Evolutionary conservation across 1,140 invertebrate species (phyloP), one percentile per base, ranked within the genome.

Genomic region (Sitophilus oryzae): DNA sequence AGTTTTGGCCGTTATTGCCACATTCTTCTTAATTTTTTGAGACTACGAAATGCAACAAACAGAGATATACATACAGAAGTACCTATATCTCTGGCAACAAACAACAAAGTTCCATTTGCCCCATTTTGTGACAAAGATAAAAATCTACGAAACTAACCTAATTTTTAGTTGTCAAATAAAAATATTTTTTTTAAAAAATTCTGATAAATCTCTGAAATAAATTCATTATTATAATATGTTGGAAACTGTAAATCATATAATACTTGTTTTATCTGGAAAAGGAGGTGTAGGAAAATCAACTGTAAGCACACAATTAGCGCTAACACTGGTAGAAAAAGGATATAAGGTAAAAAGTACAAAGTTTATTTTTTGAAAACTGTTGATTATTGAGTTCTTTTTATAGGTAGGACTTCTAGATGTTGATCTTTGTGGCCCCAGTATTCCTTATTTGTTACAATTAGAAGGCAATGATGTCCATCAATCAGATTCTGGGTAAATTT

Each of bases 221-320:
- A n/a, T n/a, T 30, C 11, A 30, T 11, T 11, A 18, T 36, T 58
- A 14, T 42, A 62, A 56, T 34, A 71, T 71, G 68, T 63, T 98
- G 19, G 74, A 80, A n/a, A 76, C 76, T 60, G 88, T 97, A 0
- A 91, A 89, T 70, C 79, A 94, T 66, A 93, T 98, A 73, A 82
- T 98, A 55, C 71, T 98, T 16, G 79, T 98, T 11, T 74, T 98
- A 9, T 98, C 95, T 6, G 96, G 96, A 0, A 99, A 99, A 79
- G 96, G 96, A 1, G 96, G 96, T 36, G 96, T 98, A 20, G 96
- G 96, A 10, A 98, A 98, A 74, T 94, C 89, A 62, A 95, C 92
- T 14, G 79, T 98, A n/a, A 91, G 92, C 22, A 85, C 88, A 0
- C 81, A 93, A 44, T 67, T 98, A 30, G 89, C 94, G 1, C 73